Base-by-base conservation (phyloP, 2,888 invertebrate genomes). In the Chymomyza procnemis region DNA sequence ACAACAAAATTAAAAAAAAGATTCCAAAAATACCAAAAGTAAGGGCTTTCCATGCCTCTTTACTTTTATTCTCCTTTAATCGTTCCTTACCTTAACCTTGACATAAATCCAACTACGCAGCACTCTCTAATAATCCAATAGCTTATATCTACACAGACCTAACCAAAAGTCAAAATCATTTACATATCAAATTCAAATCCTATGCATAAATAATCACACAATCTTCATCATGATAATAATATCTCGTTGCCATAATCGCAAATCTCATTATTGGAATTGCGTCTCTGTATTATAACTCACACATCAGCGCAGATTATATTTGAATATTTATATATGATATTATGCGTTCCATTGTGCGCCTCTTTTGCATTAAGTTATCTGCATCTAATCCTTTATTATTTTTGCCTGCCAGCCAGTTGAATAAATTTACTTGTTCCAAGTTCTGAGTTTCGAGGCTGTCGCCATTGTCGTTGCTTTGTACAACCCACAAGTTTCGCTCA, bases 401-500 rank as follows among this genome's bases (percentile, higher is more conserved):
- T 26, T 4, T 26, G n/a, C n/a, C n/a, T n/a, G n/a, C n/a, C n/a
- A 12, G 34, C 34, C 34, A 41, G 50, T n/a, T 16, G 19, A 50
- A 50, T 50, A 50, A 50, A 50, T 50, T 50, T 18, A 9, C 50
- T 18, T 12, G 50, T 19, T 50, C 12, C 12, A 12, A 41, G 34
- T 12, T 41, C 34, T 12, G 34, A 41, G 6, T 41, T 41, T 12
- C 12, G 34, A 12, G 12, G 34, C 34, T 41, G 34, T 41, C 12
- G 34, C 34, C 34, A 12, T 41, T 12, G 12, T 12, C 34, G 22
- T 9, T n/a, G 57, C 50, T 54, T 54, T 22, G 5, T 9, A n/a
- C 30, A 12, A 46, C 52, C 58, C 62, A 54, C 60, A 18, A 56
- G 54, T 21, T 19, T 30, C 62, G 69, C 54, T 46, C 60, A 46